Percentiles rank a stretch among this genome's conserved stretches.
Conservation (phyloP, 2,113 vertebrate genomes). For the Neomonachus schauinslandi region DNA sequence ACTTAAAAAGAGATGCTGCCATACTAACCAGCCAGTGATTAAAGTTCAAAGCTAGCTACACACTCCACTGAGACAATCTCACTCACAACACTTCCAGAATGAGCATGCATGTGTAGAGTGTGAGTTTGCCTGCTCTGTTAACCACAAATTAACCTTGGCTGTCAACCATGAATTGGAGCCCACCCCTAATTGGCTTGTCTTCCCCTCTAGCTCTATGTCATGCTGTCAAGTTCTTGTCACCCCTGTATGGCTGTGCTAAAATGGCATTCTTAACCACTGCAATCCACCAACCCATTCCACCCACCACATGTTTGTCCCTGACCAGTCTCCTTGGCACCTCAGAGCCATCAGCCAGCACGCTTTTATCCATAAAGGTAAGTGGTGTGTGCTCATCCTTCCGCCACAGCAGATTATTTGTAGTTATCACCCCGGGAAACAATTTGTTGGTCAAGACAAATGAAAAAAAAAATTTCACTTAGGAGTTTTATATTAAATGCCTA, state of each 20-base stretch:
- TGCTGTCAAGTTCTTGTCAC: neutral
- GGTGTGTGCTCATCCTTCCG: neutral
- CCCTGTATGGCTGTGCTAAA: neutral
- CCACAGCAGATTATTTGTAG: fast-evolving
- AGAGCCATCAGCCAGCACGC: neutral
- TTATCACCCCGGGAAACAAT: neutral
- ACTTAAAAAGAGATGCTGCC: neutral
- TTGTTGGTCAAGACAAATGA: neutral
- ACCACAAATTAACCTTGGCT: slow-evolving; percentile 51
- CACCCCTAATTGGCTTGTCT: neutral
- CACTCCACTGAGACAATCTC: neutral
- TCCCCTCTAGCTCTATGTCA: neutral
- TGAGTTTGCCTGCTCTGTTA: slow-evolving; percentile 43
- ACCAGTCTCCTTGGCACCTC: neutral
- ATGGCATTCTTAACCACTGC: neutral
- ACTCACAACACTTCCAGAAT: neutral
- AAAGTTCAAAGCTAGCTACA: neutral
- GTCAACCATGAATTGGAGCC: neutral
- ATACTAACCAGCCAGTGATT: neutral
- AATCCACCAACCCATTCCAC: neutral
- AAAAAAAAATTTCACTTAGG: neutral
- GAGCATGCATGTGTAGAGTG: neutral
- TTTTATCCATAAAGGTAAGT: neutral
- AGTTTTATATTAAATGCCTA: neutral
- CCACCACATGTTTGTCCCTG: neutral